Percentiles rank a stretch among this genome's conserved stretches.
Evolutionary conservation across 2,888 invertebrate genomes (phyloP).

Genomic region (Tanytarsus gracilentus): DNA sequence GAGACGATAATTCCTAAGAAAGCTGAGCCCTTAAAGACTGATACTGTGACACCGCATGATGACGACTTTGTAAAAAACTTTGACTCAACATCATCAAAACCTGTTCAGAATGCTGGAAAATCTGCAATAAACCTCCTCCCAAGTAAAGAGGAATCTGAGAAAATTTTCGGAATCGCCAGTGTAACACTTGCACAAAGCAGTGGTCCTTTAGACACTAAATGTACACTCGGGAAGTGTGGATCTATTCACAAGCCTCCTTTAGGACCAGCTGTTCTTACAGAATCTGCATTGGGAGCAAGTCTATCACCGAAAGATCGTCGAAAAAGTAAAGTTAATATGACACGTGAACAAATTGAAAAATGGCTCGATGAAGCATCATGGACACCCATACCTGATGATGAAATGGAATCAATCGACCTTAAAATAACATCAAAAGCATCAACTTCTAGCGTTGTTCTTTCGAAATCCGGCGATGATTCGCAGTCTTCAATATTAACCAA

Average conservation of each 20-base stretch:
- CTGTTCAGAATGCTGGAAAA: background rate
- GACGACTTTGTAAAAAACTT: conserved; percentile 27
- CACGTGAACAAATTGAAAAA: conserved; percentile 59
- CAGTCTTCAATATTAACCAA: conserved; percentile 15
- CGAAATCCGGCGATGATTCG: conserved; percentile 23
- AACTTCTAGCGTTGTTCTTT: conserved; percentile 27
- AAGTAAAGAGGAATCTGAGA: conserved; percentile 44
- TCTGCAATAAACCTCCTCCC: conserved; percentile 39
- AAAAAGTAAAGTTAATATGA: conserved; percentile 59
- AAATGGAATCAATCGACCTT: conserved; percentile 41
- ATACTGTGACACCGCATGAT: conserved; percentile 8
- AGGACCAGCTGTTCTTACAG: conserved; percentile 43
- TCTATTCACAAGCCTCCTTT: conserved; percentile 43
- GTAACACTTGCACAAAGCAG: conserved; percentile 44
- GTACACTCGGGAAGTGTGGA: conserved; percentile 43
- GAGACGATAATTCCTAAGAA: background rate
- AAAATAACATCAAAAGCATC: conserved; percentile 41
- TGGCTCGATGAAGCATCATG: conserved; percentile 52
- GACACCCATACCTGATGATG: conserved; percentile 43
- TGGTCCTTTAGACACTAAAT: conserved; percentile 44
- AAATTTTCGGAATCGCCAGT: conserved; percentile 45
- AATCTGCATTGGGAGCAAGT: conserved; percentile 42
- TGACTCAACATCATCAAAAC: background rate
- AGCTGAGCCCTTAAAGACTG: background rate
- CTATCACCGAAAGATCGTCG: conserved; percentile 41